A percentile compares a stretch with the other conserved stretches of the same genome.
phyloP scores from a whole-genome alignment of 1,140 invertebrate species.

The Mesaphorura yosii region DNA sequence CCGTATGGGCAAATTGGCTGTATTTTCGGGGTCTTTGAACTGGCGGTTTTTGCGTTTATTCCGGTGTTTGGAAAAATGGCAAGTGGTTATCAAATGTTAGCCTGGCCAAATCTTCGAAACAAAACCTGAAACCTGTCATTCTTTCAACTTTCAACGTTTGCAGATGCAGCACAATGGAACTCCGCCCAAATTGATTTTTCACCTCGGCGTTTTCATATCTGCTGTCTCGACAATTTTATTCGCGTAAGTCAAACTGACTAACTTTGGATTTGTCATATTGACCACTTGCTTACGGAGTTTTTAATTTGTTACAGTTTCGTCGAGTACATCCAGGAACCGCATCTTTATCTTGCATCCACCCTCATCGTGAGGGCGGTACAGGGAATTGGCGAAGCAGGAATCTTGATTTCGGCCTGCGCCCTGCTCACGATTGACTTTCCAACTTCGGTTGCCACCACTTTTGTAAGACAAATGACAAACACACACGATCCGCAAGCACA shows the following conservation, averaged over 20 bases:
- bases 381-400: slow-evolving; percentile 30
- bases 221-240: background rate
- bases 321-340: background rate
- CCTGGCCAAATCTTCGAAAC: too few relatives aligned
- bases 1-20: background rate
- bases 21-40: slow-evolving; percentile 3
- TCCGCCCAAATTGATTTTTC: background rate
- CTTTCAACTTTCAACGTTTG: background rate
- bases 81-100: background rate
- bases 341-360: background rate
- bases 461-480: slow-evolving; percentile 42
- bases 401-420: slow-evolving; percentile 46
- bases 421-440: slow-evolving; percentile 56
- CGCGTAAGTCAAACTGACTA: background rate
- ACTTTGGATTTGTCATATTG: background rate
- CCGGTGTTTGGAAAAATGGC: background rate
- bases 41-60: background rate
- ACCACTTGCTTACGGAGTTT: background rate
- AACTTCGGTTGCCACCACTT: slow-evolving; percentile 44
- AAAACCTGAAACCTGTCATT: too few relatives aligned
- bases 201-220: background rate
- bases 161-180: background rate
- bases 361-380: background rate
- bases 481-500: too few relatives aligned
- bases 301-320: background rate